A percentile compares a stretch with the other conserved stretches of the same genome.
Evolutionary conservation across 2,797 vertebrate genomes (phyloP).

Genomic region (Podargus strigoides): DNA sequence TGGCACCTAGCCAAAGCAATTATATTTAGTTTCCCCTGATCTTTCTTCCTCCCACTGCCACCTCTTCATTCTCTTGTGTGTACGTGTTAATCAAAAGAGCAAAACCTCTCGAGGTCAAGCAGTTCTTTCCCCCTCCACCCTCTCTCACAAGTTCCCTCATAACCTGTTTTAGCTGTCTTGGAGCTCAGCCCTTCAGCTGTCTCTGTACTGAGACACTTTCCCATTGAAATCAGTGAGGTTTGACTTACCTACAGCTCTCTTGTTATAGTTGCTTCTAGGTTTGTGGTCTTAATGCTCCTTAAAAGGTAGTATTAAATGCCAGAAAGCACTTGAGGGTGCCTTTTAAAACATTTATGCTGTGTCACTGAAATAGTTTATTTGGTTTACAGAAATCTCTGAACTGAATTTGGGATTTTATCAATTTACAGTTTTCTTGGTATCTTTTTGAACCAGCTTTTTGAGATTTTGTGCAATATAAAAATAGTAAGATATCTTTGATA

Average conservation of each 20-base stretch:
- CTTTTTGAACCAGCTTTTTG: not conserved
- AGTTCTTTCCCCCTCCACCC: not conserved
- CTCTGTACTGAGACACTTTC: not conserved
- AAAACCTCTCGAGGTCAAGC: not conserved
- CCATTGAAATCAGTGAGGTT: not conserved
- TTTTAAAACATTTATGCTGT: not conserved
- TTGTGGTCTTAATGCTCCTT: not conserved
- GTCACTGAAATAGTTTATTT: not conserved
- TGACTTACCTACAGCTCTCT: not conserved
- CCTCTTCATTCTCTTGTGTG: not conserved
- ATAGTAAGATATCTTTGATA: not conserved
- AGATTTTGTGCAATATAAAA: not conserved
- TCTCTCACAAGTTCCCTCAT: not conserved
- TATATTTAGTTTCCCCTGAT: not conserved
- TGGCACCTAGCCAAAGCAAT: slow-evolving; percentile 1
- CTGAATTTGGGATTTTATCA: not conserved
- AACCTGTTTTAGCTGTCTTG: not conserved
- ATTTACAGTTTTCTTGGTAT: not conserved
- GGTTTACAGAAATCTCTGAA: not conserved
- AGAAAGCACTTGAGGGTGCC: not conserved
- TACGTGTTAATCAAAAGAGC: not conserved
- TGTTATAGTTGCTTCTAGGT: not conserved
- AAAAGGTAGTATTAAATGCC: not conserved
- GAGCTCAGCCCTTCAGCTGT: not conserved
- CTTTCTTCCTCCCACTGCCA: not conserved